Evolutionary conservation across 2,797 vertebrate genomes (phyloP).

Genomic region (Triplophysa yarkandensis): DNA sequence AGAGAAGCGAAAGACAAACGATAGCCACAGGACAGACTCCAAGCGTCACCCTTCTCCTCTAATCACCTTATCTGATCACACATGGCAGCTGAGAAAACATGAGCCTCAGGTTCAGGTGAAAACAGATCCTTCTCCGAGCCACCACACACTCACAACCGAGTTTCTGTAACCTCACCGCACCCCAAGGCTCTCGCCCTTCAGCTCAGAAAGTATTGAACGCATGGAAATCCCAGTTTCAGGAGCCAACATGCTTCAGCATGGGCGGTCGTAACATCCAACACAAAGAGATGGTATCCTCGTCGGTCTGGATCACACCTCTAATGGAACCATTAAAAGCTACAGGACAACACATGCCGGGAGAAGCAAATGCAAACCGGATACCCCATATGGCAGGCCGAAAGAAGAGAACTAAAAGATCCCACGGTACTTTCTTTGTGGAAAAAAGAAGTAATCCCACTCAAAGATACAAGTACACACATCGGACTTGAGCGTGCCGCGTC

Average conservation of each 20-base stretch:
- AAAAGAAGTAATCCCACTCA: neutral
- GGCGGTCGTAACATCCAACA: conserved; percentile 24
- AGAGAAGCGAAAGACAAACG: neutral
- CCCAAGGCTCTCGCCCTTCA: neutral
- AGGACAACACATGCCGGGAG: conserved; percentile 31
- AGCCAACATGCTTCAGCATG: conserved; percentile 6
- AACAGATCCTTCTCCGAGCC: conserved; percentile 16
- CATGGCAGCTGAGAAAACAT: conserved; percentile 54
- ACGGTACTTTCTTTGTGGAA: conserved; percentile 12
- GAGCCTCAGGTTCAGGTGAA: conserved; percentile 25
- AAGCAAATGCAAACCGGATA: conserved; percentile 27
- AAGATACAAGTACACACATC: conserved; percentile 7
- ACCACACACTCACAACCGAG: neutral
- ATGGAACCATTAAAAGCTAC: conserved; percentile 65
- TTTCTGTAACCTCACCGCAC: neutral
- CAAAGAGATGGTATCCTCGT: conserved; percentile 36
- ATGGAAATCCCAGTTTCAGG: conserved; percentile 31
- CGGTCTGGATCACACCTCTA: conserved; percentile 66
- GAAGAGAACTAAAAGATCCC: neutral
- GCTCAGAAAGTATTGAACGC: conserved; percentile 24
- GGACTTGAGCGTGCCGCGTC: conserved; percentile 8
- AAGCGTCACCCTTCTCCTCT: conserved; percentile 7
- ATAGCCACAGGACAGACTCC: conserved; percentile 12
- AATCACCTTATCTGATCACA: conserved; percentile 54
- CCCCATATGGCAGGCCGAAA: conserved; percentile 7